Conservation (phyloP, 92 coral and sea anemone species). For the Epizoanthus stellaris region DNA sequence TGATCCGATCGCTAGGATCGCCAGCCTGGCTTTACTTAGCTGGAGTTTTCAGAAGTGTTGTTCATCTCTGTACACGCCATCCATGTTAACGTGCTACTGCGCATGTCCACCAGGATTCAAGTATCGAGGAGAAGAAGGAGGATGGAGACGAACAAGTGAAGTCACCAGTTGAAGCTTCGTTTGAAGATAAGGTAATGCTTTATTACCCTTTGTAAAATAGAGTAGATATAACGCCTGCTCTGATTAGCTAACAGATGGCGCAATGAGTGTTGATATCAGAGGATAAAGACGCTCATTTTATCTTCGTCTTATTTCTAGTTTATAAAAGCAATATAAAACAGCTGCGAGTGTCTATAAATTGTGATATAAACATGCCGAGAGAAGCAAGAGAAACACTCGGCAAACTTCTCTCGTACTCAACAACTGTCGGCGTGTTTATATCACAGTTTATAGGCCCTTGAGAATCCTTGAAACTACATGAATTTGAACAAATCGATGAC, state of each 20-base stretch:
- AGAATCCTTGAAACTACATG: too few relatives aligned
- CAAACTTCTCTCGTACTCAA: too few relatives aligned
- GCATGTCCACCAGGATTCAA: not conserved
- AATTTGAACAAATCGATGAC: too few relatives aligned
- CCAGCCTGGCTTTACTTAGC: too few relatives aligned
- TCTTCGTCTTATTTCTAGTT: not conserved
- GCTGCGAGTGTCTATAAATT: too few relatives aligned
- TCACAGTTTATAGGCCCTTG: not conserved
- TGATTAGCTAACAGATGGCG: not conserved
- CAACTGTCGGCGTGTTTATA: too few relatives aligned
- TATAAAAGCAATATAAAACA: too few relatives aligned
- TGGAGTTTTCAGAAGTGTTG: not conserved
- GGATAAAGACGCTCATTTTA: not conserved
- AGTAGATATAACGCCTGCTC: too few relatives aligned
- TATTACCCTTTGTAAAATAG: too few relatives aligned
- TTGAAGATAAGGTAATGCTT: not conserved
- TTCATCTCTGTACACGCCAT: not conserved
- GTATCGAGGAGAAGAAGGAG: slow-evolving; percentile 38
- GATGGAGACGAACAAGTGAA: not conserved
- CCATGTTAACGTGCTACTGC: not conserved
- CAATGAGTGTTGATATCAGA: not conserved
- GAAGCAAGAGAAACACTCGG: too few relatives aligned
- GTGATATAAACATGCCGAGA: too few relatives aligned
- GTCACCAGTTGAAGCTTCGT: not conserved
- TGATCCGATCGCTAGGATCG: too few relatives aligned